Evolutionary conservation across 2,888 invertebrate species (phyloP).

Genomic region (Sesia apiformis): DNA sequence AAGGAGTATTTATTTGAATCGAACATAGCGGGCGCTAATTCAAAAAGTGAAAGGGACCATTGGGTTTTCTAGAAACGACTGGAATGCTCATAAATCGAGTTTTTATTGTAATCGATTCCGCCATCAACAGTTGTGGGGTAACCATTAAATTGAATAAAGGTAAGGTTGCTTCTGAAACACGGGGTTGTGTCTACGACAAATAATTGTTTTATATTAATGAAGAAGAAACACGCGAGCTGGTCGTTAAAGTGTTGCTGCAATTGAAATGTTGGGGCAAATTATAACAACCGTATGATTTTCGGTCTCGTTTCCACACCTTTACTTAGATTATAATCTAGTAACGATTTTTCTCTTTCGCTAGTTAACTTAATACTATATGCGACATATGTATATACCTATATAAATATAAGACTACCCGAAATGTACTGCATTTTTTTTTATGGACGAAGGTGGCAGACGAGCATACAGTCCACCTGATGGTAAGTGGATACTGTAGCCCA

Average conservation of each 20-base stretch:
- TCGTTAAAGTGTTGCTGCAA: slow-evolving; percentile 11
- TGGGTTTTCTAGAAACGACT: neutral
- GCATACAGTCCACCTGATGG: too few species aligned
- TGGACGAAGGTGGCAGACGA: too few species aligned
- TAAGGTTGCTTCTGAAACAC: neutral
- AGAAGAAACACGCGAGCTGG: slow-evolving; percentile 11
- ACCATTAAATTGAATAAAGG: neutral
- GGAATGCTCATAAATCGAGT: neutral
- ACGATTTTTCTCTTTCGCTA: too few species aligned
- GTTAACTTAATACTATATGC: too few species aligned
- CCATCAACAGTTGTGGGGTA: neutral
- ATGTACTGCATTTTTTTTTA: too few species aligned
- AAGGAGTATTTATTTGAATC: neutral
- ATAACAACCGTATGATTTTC: slow-evolving; percentile 4
- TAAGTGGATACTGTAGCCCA: too few species aligned
- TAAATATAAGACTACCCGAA: too few species aligned
- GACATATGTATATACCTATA: too few species aligned
- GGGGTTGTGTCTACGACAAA: neutral
- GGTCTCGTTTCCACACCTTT: slow-evolving; percentile 9
- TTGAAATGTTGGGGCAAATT: slow-evolving; percentile 15
- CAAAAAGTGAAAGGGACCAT: neutral
- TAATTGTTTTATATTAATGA: slow-evolving; percentile 1
- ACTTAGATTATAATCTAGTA: slow-evolving; percentile 5
- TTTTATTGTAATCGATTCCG: neutral
- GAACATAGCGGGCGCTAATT: neutral